Base-by-base conservation (phyloP, 1,140 invertebrate species). In the Phymastichus coffea region DNA sequence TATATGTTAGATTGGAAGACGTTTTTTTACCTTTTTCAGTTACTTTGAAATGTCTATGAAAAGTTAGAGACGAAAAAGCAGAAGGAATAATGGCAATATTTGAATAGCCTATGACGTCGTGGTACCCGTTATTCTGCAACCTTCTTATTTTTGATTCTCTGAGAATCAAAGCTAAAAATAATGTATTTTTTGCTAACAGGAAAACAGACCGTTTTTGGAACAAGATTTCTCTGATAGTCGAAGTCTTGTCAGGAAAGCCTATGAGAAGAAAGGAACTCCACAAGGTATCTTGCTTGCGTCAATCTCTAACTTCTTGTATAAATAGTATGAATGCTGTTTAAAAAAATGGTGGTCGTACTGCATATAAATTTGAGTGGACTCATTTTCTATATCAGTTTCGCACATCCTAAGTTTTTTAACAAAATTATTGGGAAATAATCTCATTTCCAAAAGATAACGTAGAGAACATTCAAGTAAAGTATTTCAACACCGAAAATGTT, bases 21-120 rank as follows among this genome's bases (percentile, higher is more conserved):
- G 66, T 63, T 7, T 71, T 70, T 57, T 63, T 65, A 8, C 66
- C 68, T 9, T 65, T 65, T 47, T 38, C 56, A 40, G 10, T 68
- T 2, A 63, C 65, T 46, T 47, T 65, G n/a, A 59, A 46, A 46
- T 19, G 30, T n/a, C 28, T 68, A 7, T 25, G 51, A 19, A 66
- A 66, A 61, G 57, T 66, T 15, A 61, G 52, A 26, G 47, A 25
- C 8, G 65, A 66, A n/a, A 22, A 46, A 12, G 65, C 60, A n/a
- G 1, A 22, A 4, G 55, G 44, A 7, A 48, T 57, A 9, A n/a
- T 48, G 3, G 55, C 48, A 3, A 44, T 47, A 17, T 33, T 23
- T 2, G 22, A 57, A 8, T 57, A 14, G 44, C 6, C 44, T 2
- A 19, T 12, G 3, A 43, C 54, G 49, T 51, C 58, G 2, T 61